Evolutionary conservation across 2,888 invertebrate genomes (phyloP).

Genomic region (Sicus ferrugineus): DNA sequence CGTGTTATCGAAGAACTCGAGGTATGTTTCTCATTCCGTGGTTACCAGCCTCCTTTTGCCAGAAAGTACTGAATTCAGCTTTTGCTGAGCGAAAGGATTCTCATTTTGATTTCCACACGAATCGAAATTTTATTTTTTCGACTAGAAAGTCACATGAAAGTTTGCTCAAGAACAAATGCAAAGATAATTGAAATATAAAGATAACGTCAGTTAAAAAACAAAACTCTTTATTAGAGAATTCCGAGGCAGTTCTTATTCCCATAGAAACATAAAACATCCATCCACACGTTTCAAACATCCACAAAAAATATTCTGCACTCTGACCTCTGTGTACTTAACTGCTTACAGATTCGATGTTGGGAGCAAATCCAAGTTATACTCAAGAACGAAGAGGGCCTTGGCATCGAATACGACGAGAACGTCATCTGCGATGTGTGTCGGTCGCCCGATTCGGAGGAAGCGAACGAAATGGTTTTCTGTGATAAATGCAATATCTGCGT

Average conservation of each 20-base stretch:
- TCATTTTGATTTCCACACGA: no score
- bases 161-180: no score
- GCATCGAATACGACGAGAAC: conserved; percentile 97
- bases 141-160: no score
- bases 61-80: no score
- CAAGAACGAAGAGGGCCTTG: conserved; percentile 90
- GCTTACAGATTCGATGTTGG: conserved; percentile 81
- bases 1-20: conserved; percentile 92
- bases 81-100: no score
- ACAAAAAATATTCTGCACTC: not conserved
- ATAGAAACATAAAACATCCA: no score
- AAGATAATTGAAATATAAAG: no score
- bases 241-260: no score
- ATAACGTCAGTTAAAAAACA: no score
- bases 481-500: conserved; percentile 99
- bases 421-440: conserved; percentile 99
- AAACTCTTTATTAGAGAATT: no score
- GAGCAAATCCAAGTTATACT: conserved; percentile 91
- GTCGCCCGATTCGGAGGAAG: conserved; percentile 97
- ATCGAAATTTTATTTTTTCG: no score
- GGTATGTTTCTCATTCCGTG: conserved; percentile 59
- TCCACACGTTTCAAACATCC: not conserved
- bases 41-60: not conserved
- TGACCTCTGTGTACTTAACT: not conserved
- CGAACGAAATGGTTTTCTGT: conserved; percentile 99